phyloP scores from a whole-genome alignment of 2,888 invertebrate genomes.

The Lypha dubia region DNA sequence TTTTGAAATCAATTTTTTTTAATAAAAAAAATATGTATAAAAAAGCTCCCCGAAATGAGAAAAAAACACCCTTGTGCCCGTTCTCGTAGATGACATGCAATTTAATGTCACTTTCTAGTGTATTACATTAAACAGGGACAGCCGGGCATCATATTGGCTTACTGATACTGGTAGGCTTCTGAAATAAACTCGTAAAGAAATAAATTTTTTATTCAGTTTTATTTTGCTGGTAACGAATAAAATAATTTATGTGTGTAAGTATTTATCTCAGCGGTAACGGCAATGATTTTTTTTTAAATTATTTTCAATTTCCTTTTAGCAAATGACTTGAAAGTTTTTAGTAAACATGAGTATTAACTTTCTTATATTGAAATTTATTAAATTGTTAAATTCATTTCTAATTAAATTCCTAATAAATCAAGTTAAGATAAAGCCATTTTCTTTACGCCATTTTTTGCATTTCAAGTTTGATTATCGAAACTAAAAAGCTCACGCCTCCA shows the following conservation, averaged over 20 bases:
- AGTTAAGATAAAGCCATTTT: constrained; percentile 2
- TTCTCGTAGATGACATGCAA: constrained; percentile 52
- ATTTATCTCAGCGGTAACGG: constrained; percentile 41
- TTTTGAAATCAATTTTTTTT: constrained; percentile 55
- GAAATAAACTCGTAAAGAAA: constrained; percentile 60
- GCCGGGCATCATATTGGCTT: background rate
- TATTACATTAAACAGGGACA: constrained; percentile 23
- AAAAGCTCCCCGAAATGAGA: constrained; percentile 6
- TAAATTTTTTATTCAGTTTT: constrained; percentile 31
- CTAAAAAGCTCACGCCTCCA: constrained; percentile 52
- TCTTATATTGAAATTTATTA: background rate
- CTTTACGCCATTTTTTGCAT: constrained; percentile 58
- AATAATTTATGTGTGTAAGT: too few relatives aligned
- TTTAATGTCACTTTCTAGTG: constrained; percentile 37
- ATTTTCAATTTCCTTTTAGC: constrained; percentile 36
- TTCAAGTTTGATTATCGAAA: constrained; percentile 16
- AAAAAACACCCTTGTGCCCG: constrained; percentile 29
- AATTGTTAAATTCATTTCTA: too few relatives aligned
- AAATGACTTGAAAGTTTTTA: constrained; percentile 27
- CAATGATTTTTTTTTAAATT: constrained; percentile 34
- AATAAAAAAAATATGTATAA: constrained; percentile 10
- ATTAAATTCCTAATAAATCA: too few relatives aligned
- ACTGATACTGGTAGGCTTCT: constrained; percentile 13
- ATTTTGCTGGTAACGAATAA: constrained; percentile 37
- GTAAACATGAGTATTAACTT: background rate